These are phyloP conservation scores for Eidolon dupreanum DNA, from an alignment of 2,797 vertebrate species.

Conservation along the genomic window DNA sequence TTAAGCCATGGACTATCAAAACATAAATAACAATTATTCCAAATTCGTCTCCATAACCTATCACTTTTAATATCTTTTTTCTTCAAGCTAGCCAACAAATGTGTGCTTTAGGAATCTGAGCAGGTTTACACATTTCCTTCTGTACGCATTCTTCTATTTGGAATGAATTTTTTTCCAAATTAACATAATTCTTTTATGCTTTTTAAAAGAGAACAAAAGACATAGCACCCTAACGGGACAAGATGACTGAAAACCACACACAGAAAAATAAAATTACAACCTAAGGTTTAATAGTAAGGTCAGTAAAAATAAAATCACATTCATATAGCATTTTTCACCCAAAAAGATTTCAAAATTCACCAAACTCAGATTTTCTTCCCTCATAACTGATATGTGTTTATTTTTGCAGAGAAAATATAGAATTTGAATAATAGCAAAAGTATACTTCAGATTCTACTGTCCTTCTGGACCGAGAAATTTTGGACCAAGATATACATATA, in stretches of 20 bases:
- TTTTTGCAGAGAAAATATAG: neutral
- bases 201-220: slow-evolving; percentile 2
- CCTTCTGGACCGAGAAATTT: slow-evolving; percentile 8
- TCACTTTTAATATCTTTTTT: neutral
- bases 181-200: neutral
- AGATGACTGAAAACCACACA: neutral
- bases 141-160: neutral
- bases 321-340: neutral
- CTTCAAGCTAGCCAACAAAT: neutral
- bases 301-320: slow-evolving; percentile 31
- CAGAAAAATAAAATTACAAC: slow-evolving; percentile 9
- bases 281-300: neutral
- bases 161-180: neutral
- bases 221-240: neutral
- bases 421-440: slow-evolving; percentile 12
- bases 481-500: too few species aligned
- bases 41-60: neutral
- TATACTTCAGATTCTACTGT: neutral
- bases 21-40: neutral
- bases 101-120: neutral
- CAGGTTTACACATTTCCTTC: neutral
- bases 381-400: neutral
- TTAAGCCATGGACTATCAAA: neutral
- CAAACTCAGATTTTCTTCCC: neutral
- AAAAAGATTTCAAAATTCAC: slow-evolving; percentile 8